Conservation (phyloP, 2,113 vertebrate genomes). For the Albula glossodonta region DNA sequence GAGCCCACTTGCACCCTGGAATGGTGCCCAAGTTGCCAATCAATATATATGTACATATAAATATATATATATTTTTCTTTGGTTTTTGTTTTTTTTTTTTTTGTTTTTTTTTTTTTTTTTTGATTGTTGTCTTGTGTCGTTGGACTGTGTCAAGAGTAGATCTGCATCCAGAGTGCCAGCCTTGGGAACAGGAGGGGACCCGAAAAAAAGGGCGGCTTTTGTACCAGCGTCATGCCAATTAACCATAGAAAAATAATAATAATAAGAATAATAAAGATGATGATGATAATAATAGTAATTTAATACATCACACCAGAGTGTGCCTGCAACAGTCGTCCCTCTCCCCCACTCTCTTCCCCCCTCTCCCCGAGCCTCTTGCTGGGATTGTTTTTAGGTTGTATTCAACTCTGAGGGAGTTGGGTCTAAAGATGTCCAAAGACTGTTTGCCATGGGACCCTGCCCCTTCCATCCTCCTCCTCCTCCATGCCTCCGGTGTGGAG, state of each 20-base stretch:
- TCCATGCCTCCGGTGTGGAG: constrained; percentile 22
- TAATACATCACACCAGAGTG: constrained; percentile 85
- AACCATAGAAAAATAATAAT: constrained; percentile 62
- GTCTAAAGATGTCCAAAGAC: constrained; percentile 73
- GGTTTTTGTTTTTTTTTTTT: constrained; percentile 45
- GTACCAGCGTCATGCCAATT: constrained; percentile 90
- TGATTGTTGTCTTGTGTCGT: constrained; percentile 83
- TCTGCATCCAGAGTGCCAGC: constrained; percentile 76
- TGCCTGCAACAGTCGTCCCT: constrained; percentile 89
- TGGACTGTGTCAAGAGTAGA: constrained; percentile 79
- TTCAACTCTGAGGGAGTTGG: constrained; percentile 36
- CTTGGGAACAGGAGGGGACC: constrained; percentile 67
- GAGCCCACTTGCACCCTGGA: constrained; percentile 70
- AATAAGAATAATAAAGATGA: constrained; percentile 40
- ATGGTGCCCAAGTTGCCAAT: constrained; percentile 85
- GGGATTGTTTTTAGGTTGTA: constrained; percentile 68
- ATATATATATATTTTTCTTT: constrained; percentile 43
- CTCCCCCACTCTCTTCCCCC: too few relatives aligned
- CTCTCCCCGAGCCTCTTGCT: constrained; percentile 58
- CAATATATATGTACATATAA: constrained; percentile 56
- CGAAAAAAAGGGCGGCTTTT: constrained; percentile 57
- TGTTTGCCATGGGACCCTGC: constrained; percentile 43
- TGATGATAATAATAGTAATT: constrained; percentile 50
- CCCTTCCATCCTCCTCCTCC: constrained; percentile 6
- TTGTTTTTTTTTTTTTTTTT: constrained; percentile 56